Conservation (phyloP, 2,797 vertebrate species). For the Ctenosaura bakeri region DNA sequence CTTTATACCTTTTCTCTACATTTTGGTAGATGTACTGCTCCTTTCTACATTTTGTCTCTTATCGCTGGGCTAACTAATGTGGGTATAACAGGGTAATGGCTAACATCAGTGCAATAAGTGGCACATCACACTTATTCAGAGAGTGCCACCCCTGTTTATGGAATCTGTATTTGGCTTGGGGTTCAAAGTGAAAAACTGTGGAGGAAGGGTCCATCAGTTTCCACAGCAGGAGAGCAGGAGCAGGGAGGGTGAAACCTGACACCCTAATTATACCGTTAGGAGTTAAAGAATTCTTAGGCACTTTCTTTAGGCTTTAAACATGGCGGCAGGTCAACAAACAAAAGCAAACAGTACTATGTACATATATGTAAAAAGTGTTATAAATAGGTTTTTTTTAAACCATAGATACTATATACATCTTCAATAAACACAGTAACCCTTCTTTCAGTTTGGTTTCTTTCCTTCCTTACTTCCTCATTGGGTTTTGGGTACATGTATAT, state of each 20-base stretch:
- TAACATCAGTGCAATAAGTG: neutral
- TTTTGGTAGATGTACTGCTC: neutral
- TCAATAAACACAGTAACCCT: slow-evolving; percentile 90
- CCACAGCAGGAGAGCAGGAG: slow-evolving; percentile 74
- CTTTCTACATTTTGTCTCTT: neutral
- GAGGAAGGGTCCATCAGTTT: slow-evolving; percentile 73
- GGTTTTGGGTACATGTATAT: slow-evolving; percentile 56
- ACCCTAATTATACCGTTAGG: slow-evolving; percentile 87
- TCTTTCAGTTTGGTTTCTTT: slow-evolving; percentile 69
- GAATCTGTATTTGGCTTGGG: slow-evolving; percentile 48
- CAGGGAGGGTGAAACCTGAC: slow-evolving; percentile 66
- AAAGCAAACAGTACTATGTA: slow-evolving; percentile 98
- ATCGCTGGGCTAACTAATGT: slow-evolving; percentile 10
- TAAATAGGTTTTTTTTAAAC: slow-evolving; percentile 99
- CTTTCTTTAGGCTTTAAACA: slow-evolving; percentile 89
- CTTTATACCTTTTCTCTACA: slow-evolving; percentile 3
- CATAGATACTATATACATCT: slow-evolving; percentile 99
- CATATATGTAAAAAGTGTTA: slow-evolving; percentile 99
- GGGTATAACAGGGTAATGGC: neutral
- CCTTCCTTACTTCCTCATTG: slow-evolving; percentile 70
- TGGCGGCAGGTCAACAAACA: slow-evolving; percentile 82
- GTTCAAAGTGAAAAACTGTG: slow-evolving; percentile 53
- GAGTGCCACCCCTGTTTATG: slow-evolving; percentile 50
- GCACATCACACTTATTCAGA: slow-evolving; percentile 18
- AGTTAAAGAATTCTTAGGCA: slow-evolving; percentile 88